phyloP scores from a whole-genome alignment of 2,888 invertebrate species.

The Andricus curvator region DNA sequence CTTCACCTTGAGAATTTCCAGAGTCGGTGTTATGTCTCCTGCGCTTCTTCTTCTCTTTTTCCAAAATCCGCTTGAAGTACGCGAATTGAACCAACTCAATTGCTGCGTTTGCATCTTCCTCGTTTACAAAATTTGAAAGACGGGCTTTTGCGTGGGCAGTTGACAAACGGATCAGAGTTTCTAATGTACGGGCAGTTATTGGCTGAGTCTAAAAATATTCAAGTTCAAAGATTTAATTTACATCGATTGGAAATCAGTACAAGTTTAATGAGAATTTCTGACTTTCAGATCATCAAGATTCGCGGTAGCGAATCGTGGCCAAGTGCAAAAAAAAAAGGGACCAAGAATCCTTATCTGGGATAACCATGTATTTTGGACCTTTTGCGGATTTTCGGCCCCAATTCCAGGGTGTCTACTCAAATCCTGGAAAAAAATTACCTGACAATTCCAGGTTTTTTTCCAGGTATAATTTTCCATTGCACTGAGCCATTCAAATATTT shows the following conservation, averaged over 20 bases:
- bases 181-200: conserved; percentile 96
- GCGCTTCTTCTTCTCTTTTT: conserved; percentile 86
- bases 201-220: conserved; percentile 90
- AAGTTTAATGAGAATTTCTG: too few species aligned
- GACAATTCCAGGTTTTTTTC: too few species aligned
- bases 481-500: too few species aligned
- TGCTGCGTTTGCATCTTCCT: conserved; percentile 93
- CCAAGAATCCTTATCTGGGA: too few species aligned
- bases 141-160: conserved; percentile 98
- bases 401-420: too few species aligned
- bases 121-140: conserved; percentile 90
- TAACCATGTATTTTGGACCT: too few species aligned
- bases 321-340: too few species aligned
- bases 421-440: too few species aligned
- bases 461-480: too few species aligned
- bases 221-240: neutral
- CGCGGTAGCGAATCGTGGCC: too few species aligned
- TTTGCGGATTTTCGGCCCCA: too few species aligned
- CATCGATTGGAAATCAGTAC: conserved; percentile 4
- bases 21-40: conserved; percentile 79
- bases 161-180: conserved; percentile 97
- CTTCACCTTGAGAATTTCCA: conserved; percentile 71
- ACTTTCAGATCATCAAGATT: too few species aligned
- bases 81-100: conserved; percentile 97
- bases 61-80: conserved; percentile 96